These are phyloP conservation scores for Strix occidentalis DNA, from an alignment of 2,797 vertebrate genomes.

Conservation along the genomic window DNA sequence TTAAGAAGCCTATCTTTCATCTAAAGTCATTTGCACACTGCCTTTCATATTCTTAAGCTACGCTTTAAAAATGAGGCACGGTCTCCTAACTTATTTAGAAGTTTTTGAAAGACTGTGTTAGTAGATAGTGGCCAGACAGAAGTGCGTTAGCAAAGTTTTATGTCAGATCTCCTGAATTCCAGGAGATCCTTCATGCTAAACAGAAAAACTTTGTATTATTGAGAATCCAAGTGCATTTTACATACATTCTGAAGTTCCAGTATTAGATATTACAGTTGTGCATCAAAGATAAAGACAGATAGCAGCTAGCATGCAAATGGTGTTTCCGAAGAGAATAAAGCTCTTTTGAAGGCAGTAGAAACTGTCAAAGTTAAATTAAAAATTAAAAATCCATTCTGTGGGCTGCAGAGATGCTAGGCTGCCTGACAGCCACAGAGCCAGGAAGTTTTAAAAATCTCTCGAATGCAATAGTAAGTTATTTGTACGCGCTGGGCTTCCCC, in stretches of 20 bases:
- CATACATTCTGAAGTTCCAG: not conserved
- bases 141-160: not conserved
- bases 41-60: not conserved
- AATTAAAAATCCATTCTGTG: conserved; percentile 52
- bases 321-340: conserved; percentile 54
- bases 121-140: not conserved
- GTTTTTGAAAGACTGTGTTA: not conserved
- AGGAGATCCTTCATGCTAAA: not conserved
- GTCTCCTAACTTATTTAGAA: not conserved
- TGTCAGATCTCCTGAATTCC: not conserved
- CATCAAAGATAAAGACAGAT: conserved; percentile 33
- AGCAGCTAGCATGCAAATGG: conserved; percentile 40
- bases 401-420: conserved; percentile 29
- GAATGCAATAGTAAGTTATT: not conserved
- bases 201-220: not conserved
- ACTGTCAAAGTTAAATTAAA: conserved; percentile 64
- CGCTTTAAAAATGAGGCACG: not conserved
- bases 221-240: not conserved
- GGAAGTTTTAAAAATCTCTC: not conserved
- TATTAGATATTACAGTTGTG: not conserved
- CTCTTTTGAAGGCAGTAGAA: conserved; percentile 57
- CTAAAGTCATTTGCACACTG: not conserved
- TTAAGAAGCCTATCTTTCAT: not conserved
- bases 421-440: conserved; percentile 16
- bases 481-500: not conserved